phyloP scores from a whole-genome alignment of 2,797 vertebrate species.

The Chaetophractus vellerosus region DNA sequence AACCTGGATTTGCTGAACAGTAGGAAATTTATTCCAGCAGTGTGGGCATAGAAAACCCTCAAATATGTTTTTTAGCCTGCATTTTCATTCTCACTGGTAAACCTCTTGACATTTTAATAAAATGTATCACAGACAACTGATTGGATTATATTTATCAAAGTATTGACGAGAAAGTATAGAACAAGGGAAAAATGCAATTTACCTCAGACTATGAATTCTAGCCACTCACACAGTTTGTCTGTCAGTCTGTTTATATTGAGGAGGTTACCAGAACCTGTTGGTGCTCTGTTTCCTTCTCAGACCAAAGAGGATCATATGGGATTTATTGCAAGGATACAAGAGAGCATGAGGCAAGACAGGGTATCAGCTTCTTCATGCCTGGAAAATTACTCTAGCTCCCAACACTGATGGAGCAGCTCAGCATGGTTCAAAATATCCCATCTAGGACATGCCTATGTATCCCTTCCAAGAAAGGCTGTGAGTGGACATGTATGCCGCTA shows the following conservation, averaged over 20 bases:
- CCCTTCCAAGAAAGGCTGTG: background rate
- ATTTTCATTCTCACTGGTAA: conserved; percentile 79
- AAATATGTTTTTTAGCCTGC: conserved; percentile 75
- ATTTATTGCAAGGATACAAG: background rate
- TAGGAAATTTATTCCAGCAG: conserved; percentile 76
- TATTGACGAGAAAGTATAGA: conserved; percentile 51
- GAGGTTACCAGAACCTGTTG: too few species aligned
- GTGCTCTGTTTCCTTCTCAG: conserved; percentile 53
- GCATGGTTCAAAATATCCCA: background rate
- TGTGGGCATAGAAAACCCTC: conserved; percentile 78
- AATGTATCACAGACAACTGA: conserved; percentile 72
- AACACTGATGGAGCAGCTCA: background rate
- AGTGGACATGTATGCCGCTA: background rate
- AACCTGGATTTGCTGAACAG: conserved; percentile 79
- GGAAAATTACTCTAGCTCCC: background rate
- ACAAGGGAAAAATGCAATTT: background rate
- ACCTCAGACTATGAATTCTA: background rate
- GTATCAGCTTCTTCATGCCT: background rate
- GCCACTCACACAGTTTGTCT: background rate
- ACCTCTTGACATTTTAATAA: conserved; percentile 84
- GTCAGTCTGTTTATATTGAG: too few species aligned
- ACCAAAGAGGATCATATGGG: background rate
- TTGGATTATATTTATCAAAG: conserved; percentile 81
- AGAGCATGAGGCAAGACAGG: background rate
- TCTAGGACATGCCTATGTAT: background rate